Percentiles rank a stretch among this genome's conserved stretches.
Conservation (phyloP, 2,888 invertebrate species). For the Dendrolimus houi region DNA sequence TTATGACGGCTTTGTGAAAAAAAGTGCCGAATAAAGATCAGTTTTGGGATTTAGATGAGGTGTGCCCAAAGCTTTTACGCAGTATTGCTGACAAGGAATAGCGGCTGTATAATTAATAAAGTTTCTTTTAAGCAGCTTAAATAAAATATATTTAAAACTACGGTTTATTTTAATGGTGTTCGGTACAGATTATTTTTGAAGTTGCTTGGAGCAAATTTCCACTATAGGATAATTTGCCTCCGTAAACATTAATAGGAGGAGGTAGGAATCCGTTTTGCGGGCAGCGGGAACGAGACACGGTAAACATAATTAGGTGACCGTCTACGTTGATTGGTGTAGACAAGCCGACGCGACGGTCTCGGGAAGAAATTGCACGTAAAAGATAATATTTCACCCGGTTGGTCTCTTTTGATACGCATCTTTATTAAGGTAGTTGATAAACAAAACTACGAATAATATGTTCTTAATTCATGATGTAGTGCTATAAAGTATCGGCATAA, state of each 20-base stretch:
- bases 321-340: slow-evolving; percentile 52
- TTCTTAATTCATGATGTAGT: background rate
- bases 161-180: too few species aligned
- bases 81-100: background rate
- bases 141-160: background rate
- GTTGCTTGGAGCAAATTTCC: background rate
- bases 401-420: slow-evolving; percentile 37
- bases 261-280: slow-evolving; percentile 29
- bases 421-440: slow-evolving; percentile 12
- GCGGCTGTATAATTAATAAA: background rate
- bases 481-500: too few species aligned
- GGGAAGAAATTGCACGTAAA: slow-evolving; percentile 47
- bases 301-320: slow-evolving; percentile 58
- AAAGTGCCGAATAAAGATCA: slow-evolving; percentile 46
- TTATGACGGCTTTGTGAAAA: slow-evolving; percentile 52
- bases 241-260: slow-evolving; percentile 35
- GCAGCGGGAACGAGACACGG: slow-evolving; percentile 36
- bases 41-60: slow-evolving; percentile 40
- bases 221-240: slow-evolving; percentile 28
- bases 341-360: slow-evolving; percentile 39
- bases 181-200: background rate
- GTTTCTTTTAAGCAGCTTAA: background rate
- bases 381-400: slow-evolving; percentile 46
- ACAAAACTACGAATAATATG: slow-evolving; percentile 3
- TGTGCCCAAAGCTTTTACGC: background rate